Evolutionary conservation across 1,140 invertebrate species (phyloP).

Genomic region (Heliconius melpomene): DNA sequence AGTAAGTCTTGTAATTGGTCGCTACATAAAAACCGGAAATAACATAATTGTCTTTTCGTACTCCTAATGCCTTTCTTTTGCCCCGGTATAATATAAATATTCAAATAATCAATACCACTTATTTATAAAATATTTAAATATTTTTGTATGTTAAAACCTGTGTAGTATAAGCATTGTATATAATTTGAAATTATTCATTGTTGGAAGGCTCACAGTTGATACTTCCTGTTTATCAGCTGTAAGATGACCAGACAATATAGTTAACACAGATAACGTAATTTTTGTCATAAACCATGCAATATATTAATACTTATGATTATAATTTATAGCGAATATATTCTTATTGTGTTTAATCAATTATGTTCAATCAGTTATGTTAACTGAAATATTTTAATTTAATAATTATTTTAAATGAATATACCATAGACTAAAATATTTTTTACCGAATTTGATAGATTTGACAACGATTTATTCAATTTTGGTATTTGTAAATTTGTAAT

Average conservation of each 20-base stretch:
- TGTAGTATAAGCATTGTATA: not conserved
- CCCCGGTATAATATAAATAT: not conserved
- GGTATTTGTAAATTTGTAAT: not conserved
- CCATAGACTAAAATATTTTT: no score
- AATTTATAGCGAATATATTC: not conserved
- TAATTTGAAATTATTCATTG: not conserved
- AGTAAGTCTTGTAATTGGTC: conserved; percentile 32
- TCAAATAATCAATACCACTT: not conserved
- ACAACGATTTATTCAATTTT: no score
- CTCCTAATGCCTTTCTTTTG: not conserved
- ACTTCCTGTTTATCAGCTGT: not conserved
- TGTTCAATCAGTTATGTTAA: no score
- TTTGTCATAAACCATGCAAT: not conserved
- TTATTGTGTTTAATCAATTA: not conserved
- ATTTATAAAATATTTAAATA: not conserved
- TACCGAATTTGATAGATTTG: not conserved
- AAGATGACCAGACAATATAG: not conserved
- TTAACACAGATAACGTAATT: not conserved
- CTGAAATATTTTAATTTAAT: not conserved
- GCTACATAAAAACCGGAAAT: conserved; percentile 3
- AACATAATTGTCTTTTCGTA: not conserved
- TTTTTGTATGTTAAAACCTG: not conserved
- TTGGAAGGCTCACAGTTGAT: not conserved
- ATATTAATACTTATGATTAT: not conserved
- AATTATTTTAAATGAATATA: not conserved